These are phyloP conservation scores for Augiades crinisus DNA, from an alignment of 2,888 invertebrate species.

Conservation along the genomic window DNA sequence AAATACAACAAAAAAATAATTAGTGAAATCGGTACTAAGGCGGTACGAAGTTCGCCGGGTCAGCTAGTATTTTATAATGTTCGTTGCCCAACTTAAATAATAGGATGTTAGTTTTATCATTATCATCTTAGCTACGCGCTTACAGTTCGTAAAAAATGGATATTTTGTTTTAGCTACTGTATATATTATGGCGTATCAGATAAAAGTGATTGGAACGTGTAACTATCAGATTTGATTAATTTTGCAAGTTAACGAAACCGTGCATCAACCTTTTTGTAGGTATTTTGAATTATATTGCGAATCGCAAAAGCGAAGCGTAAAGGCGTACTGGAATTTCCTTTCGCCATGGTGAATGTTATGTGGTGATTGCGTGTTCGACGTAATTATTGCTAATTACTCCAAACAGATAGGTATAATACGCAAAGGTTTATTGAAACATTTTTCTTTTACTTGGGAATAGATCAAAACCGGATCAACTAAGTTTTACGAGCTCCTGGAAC, in stretches of 20 bases:
- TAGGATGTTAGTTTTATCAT: no score
- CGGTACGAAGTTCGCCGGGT: no score
- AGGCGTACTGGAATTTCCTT: conserved; percentile 1
- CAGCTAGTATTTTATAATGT: no score
- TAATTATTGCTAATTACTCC: conserved; percentile 41
- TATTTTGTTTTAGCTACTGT: neutral
- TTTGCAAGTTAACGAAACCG: conserved; percentile 4
- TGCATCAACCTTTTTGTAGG: neutral
- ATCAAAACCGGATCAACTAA: no score
- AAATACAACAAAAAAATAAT: no score
- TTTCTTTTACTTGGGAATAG: no score
- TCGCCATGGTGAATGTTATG: conserved; percentile 3
- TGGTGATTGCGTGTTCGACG: conserved; percentile 7
- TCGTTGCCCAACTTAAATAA: no score
- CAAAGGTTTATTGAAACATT: no score
- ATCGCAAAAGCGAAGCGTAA: neutral
- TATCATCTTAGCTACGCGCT: no score
- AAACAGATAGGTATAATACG: no score
- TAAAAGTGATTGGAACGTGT: conserved; percentile 1
- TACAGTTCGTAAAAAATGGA: neutral
- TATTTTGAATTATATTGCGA: neutral
- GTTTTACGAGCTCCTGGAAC: no score
- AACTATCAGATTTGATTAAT: conserved; percentile 6
- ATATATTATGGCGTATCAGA: neutral
- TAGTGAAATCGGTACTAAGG: no score